Evolutionary conservation across 2,888 invertebrate genomes (phyloP).

Genomic region (Ferrisia virgata): DNA sequence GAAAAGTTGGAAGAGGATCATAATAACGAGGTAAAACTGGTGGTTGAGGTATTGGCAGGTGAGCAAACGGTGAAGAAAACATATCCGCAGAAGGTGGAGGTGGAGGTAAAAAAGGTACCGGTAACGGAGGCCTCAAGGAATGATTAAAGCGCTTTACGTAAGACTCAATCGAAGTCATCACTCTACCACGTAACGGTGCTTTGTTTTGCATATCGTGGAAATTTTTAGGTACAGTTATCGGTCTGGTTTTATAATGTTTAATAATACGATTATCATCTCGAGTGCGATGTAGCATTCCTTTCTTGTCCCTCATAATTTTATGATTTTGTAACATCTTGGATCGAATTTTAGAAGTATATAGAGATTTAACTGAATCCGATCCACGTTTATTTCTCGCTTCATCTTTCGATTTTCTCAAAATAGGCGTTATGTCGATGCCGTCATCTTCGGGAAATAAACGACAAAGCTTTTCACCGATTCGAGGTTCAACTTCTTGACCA

Average conservation of each 20-base stretch:
- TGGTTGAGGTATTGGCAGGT: constrained; percentile 24
- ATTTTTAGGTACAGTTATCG: background rate
- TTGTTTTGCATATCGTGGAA: background rate
- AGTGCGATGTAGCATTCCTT: constrained; percentile 7
- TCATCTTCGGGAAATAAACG: constrained; percentile 91
- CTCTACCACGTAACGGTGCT: constrained; percentile 24
- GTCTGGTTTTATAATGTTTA: constrained; percentile 21
- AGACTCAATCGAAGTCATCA: constrained; percentile 39
- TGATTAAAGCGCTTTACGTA: constrained; percentile 34
- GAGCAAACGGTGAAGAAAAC: constrained; percentile 35
- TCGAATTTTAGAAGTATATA: constrained; percentile 34
- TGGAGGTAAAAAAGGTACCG: constrained; percentile 33
- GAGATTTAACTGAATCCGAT: background rate
- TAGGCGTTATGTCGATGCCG: constrained; percentile 81
- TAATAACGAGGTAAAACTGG: constrained; percentile 37
- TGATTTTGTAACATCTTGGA: constrained; percentile 30
- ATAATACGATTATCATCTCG: constrained; percentile 34
- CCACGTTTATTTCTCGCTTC: background rate
- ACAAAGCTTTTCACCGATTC: constrained; percentile 90
- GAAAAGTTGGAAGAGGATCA: constrained; percentile 22
- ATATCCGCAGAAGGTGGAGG: background rate
- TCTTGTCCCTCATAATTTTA: background rate
- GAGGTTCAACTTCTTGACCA: constrained; percentile 96
- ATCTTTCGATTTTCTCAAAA: constrained; percentile 80
- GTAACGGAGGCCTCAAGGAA: background rate